Percentiles rank a stretch among this genome's conserved stretches.
Conservation (phyloP, 2,888 invertebrate species). For the Callosobruchus maculatus region DNA sequence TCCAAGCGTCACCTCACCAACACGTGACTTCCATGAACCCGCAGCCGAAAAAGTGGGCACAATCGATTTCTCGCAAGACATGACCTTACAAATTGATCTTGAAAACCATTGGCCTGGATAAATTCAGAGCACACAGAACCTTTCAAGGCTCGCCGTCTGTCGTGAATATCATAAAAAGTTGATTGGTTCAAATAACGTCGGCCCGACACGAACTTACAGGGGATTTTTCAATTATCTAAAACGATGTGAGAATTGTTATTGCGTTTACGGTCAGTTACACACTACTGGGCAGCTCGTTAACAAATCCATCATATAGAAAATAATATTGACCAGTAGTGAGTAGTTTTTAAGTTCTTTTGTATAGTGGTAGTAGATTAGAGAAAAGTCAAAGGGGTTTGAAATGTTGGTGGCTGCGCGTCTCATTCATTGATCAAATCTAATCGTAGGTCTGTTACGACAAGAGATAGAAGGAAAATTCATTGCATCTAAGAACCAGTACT, state of each 20-base stretch:
- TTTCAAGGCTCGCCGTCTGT: background rate
- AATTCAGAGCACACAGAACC: background rate
- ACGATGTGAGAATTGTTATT: slow-evolving; percentile 40
- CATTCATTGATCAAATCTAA: background rate
- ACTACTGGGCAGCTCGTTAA: slow-evolving; percentile 46
- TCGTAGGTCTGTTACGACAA: too few relatives aligned
- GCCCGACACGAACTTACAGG: background rate
- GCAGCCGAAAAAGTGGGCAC: background rate
- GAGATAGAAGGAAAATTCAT: too few relatives aligned
- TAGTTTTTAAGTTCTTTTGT: slow-evolving; percentile 44
- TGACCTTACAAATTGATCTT: background rate
- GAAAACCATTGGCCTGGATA: background rate
- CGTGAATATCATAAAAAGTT: background rate
- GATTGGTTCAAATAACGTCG: background rate
- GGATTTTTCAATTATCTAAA: slow-evolving; percentile 26
- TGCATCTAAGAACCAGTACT: too few relatives aligned
- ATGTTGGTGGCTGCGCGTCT: background rate
- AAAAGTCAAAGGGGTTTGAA: background rate
- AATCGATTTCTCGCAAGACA: background rate
- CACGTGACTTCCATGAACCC: too few relatives aligned
- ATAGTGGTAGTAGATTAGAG: slow-evolving; percentile 1
- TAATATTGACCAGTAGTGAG: slow-evolving; percentile 49
- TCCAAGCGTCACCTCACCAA: too few relatives aligned
- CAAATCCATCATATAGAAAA: slow-evolving; percentile 44
- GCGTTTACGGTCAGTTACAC: slow-evolving; percentile 50